These are phyloP conservation scores for Dolomedes plantarius DNA, from an alignment of 2,888 invertebrate species.

Conservation along the genomic window DNA sequence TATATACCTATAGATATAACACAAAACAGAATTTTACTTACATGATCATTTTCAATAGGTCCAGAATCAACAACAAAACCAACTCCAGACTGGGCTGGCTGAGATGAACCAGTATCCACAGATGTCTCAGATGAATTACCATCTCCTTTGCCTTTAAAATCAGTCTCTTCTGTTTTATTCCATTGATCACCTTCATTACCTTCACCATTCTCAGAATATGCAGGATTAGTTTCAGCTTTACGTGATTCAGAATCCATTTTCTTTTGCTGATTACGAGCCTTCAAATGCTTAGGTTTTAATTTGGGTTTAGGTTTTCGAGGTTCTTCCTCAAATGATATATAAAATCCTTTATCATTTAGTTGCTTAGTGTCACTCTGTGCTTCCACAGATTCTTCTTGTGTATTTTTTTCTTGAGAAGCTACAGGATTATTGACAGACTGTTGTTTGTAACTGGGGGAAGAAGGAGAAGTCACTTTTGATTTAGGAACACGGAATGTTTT, in stretches of 20 bases:
- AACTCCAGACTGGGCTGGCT: conserved; percentile 74
- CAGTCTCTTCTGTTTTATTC: not conserved
- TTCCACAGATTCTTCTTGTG: not conserved
- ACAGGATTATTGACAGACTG: conserved; percentile 27
- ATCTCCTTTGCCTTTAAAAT: conserved; percentile 14
- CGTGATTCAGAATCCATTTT: conserved; percentile 65
- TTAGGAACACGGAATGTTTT: conserved; percentile 75
- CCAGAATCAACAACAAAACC: conserved; percentile 83
- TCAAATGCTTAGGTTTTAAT: conserved; percentile 79
- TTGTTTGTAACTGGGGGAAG: conserved; percentile 49
- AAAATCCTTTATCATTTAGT: conserved; percentile 81
- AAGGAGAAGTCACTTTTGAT: conserved; percentile 73
- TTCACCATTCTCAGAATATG: not conserved
- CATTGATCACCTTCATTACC: not conserved
- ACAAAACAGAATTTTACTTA: no score
- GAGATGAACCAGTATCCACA: not conserved
- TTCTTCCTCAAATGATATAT: conserved; percentile 93
- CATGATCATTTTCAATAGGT: conserved; percentile 83
- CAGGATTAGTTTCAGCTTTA: not conserved
- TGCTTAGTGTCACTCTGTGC: conserved; percentile 23
- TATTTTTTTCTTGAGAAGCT: conserved; percentile 1
- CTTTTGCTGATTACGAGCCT: conserved; percentile 69
- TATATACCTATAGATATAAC: no score
- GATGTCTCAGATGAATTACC: conserved; percentile 22
- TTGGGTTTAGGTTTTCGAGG: conserved; percentile 88